Evolutionary conservation across 2,888 invertebrate genomes (phyloP).

Genomic region (Lapara coniferarum): DNA sequence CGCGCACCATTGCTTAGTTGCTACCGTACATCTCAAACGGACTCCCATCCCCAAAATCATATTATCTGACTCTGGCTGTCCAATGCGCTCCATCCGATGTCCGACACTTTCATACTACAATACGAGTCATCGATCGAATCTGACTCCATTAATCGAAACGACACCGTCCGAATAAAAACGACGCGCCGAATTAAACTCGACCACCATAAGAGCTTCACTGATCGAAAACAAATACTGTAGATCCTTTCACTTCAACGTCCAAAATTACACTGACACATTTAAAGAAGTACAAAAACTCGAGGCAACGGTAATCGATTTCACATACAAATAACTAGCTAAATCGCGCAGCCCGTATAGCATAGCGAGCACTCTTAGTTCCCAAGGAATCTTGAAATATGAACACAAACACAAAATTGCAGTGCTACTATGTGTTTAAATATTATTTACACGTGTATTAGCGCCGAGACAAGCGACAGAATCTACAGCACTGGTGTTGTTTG

Average conservation of each 20-base stretch:
- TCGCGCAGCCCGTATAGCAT: background rate
- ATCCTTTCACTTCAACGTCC: slow-evolving; percentile 54
- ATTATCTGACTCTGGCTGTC: background rate
- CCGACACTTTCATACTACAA: background rate
- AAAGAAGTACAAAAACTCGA: background rate
- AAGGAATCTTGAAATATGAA: background rate
- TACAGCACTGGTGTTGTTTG: slow-evolving; percentile 50
- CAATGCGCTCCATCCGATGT: background rate
- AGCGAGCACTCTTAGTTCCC: background rate
- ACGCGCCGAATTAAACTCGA: slow-evolving; percentile 26
- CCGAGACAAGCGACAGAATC: slow-evolving; percentile 64
- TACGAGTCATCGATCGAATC: slow-evolving; percentile 3
- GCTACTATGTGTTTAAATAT: slow-evolving; percentile 41
- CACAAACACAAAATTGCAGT: slow-evolving; percentile 33
- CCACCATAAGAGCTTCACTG: slow-evolving; percentile 32
- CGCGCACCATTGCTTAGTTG: slow-evolving; percentile 62
- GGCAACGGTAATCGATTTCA: background rate
- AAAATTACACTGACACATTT: slow-evolving; percentile 30
- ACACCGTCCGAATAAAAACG: background rate
- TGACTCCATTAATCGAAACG: background rate
- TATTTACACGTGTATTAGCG: slow-evolving; percentile 55
- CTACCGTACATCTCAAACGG: slow-evolving; percentile 29
- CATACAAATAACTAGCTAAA: background rate
- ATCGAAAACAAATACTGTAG: slow-evolving; percentile 46
- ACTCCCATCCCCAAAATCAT: background rate